phyloP scores from a whole-genome alignment of 2,113 vertebrate species.

The Oostethus manadensis region DNA sequence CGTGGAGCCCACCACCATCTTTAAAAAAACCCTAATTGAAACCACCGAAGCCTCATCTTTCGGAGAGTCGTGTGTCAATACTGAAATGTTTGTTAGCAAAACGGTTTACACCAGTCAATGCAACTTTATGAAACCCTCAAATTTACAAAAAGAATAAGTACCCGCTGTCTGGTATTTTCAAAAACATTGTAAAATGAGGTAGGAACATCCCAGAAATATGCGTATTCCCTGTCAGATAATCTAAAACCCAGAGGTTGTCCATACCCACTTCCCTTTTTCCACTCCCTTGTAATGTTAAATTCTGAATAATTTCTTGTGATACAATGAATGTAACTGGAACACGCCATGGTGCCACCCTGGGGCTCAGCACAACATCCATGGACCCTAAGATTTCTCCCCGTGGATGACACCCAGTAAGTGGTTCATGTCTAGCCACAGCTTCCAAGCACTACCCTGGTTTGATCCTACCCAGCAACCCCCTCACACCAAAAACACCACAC shows the following conservation, averaged over 20 bases:
- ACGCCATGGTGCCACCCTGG: constrained; percentile 3
- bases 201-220: constrained; percentile 35
- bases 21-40: no score
- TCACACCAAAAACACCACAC: constrained; percentile 48
- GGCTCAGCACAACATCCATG: constrained; percentile 28
- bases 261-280: constrained; percentile 10
- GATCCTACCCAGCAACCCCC: constrained; percentile 23
- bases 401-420: constrained; percentile 64
- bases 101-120: background rate
- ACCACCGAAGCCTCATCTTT: constrained; percentile 10
- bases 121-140: constrained; percentile 41
- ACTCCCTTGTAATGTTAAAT: constrained; percentile 35
- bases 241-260: constrained; percentile 13
- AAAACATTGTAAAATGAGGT: constrained; percentile 35
- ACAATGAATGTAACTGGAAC: constrained; percentile 29
- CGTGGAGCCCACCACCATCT: no score
- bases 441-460: constrained; percentile 29
- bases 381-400: constrained; percentile 14
- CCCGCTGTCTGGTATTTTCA: constrained; percentile 28
- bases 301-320: constrained; percentile 31
- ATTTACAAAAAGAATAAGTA: constrained; percentile 48
- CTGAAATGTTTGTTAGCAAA: constrained; percentile 13
- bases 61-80: constrained; percentile 2
- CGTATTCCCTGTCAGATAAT: constrained; percentile 12
- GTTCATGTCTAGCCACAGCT: constrained; percentile 51